Percentiles rank a stretch among this genome's conserved stretches.
phyloP scores from a whole-genome alignment of 1,140 invertebrate species.

The Pseudomyrmex dendroicus region DNA sequence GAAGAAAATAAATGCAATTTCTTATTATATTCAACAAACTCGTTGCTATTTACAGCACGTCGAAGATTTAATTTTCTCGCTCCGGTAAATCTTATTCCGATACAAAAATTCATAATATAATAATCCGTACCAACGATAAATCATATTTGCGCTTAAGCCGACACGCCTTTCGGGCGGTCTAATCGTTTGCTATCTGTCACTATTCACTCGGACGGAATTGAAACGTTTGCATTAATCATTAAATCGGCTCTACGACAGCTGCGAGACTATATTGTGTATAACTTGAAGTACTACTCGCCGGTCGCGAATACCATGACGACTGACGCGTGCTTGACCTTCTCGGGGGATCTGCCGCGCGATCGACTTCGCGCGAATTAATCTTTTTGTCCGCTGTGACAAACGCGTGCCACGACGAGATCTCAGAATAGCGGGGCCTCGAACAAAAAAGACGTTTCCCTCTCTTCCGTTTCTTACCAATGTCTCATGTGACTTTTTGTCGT shows the following conservation, averaged over 20 bases:
- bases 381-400: constrained; percentile 20
- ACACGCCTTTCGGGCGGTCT: constrained; percentile 31
- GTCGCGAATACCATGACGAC: constrained; percentile 29
- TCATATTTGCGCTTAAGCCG: constrained; percentile 21
- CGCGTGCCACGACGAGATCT: constrained; percentile 20
- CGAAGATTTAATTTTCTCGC: neutral
- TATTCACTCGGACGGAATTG: constrained; percentile 50
- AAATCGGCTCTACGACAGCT: constrained; percentile 50
- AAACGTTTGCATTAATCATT: constrained; percentile 57
- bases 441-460: neutral
- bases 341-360: constrained; percentile 34
- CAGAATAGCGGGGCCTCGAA: constrained; percentile 11
- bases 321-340: constrained; percentile 60
- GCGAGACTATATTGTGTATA: constrained; percentile 2
- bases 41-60: neutral
- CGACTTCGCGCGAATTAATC: constrained; percentile 27
- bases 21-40: no score
- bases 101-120: constrained; percentile 26
- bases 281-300: neutral
- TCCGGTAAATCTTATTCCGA: neutral
- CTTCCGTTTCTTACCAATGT: constrained; percentile 1
- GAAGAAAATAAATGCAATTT: no score
- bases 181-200: constrained; percentile 26
- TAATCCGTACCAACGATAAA: constrained; percentile 23
- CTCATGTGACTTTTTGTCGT: constrained; percentile 23